A percentile compares a stretch with the other conserved stretches of the same genome.
phyloP scores from a whole-genome alignment of 1,140 invertebrate genomes.

The Globodera ellingtonae region DNA sequence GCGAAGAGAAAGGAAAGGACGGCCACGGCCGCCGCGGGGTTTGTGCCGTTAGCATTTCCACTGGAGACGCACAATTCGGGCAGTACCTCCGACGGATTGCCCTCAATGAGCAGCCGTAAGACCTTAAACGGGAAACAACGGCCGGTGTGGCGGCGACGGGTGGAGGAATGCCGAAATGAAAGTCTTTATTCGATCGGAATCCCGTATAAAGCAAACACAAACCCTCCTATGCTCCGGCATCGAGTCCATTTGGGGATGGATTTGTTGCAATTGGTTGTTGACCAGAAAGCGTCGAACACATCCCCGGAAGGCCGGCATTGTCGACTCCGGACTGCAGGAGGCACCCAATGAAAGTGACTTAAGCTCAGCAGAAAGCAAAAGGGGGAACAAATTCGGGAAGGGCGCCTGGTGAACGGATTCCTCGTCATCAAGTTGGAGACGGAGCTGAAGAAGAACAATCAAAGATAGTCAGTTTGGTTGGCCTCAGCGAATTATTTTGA shows the following conservation, averaged over 20 bases:
- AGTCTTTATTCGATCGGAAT: background rate
- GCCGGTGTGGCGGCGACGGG: too few relatives aligned
- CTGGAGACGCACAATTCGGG: background rate
- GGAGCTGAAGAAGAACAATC: background rate
- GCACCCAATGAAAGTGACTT: slow-evolving; percentile 1
- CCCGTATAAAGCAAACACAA: background rate
- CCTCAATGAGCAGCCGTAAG: background rate
- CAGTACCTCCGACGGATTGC: background rate
- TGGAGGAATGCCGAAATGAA: background rate
- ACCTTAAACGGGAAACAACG: too few relatives aligned
- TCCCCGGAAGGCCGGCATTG: background rate
- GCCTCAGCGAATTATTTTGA: background rate
- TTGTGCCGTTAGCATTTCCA: background rate
- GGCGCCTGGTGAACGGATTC: background rate
- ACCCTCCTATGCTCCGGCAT: background rate
- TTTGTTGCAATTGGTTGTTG: slow-evolving; percentile 4
- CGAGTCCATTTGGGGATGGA: background rate
- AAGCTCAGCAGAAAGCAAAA: background rate
- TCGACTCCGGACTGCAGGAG: background rate
- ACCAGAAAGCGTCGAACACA: slow-evolving; percentile 5
- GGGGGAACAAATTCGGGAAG: background rate
- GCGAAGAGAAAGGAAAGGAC: background rate
- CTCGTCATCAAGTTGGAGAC: slow-evolving; percentile 1
- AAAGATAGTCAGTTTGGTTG: too few relatives aligned
- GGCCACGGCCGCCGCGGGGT: too few relatives aligned